Evolutionary conservation across 1,140 invertebrate genomes (phyloP).

Genomic region (Drosophila serrata): DNA sequence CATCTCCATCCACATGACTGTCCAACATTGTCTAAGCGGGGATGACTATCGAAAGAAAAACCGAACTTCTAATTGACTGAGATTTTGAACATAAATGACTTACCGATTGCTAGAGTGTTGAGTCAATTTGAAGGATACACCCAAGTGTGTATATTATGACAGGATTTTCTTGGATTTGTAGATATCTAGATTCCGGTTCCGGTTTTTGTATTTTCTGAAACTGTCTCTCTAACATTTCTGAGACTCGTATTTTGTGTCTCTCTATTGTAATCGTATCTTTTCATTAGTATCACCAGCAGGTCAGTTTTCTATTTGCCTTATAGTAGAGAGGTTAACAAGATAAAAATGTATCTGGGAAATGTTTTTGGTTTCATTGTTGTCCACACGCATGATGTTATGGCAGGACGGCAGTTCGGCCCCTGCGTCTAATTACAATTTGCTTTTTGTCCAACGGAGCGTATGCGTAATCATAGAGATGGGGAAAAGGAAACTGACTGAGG

Average conservation of each 20-base stretch:
- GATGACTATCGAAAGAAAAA: conserved; percentile 3
- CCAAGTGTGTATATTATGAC: neutral
- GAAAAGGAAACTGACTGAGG: conserved; percentile 21
- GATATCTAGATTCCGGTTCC: neutral
- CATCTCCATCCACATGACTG: conserved; percentile 9
- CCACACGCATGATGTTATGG: conserved; percentile 7
- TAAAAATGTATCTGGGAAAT: conserved; percentile 12
- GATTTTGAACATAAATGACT: conserved; percentile 36
- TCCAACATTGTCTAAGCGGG: conserved; percentile 37
- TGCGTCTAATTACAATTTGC: conserved; percentile 74
- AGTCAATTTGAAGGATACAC: conserved; percentile 5
- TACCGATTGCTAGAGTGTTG: conserved; percentile 34
- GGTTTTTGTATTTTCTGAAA: neutral
- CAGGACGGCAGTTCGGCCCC: conserved; percentile 33
- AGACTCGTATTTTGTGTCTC: neutral
- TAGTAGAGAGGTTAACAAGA: neutral
- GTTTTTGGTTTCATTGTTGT: conserved; percentile 27
- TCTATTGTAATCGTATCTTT: conserved; percentile 2
- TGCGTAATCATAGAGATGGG: conserved; percentile 60
- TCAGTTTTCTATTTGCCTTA: conserved; percentile 11
- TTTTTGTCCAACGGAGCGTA: conserved; percentile 67
- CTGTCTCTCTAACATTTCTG: neutral
- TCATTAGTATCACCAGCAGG: conserved; percentile 3
- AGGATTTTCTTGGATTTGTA: neutral
- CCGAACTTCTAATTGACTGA: conserved; percentile 8